Conservation (phyloP, 2,888 invertebrate genomes). For the Drosophila testacea region DNA sequence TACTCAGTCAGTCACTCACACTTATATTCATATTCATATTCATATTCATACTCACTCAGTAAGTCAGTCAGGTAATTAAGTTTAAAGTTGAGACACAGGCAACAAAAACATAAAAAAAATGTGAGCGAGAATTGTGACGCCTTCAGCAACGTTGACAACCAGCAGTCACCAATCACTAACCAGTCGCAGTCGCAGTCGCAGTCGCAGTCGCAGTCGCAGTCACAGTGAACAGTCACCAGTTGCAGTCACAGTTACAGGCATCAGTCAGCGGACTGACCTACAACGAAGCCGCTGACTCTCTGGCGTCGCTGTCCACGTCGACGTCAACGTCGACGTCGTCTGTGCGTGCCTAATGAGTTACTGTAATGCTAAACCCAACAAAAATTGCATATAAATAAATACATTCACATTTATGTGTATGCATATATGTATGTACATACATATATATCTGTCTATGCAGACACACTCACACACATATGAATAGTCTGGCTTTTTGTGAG, state of each 20-base stretch:
- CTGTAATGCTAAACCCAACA: conserved; percentile 67
- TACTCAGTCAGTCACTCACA: conserved; percentile 1
- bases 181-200: conserved; percentile 23
- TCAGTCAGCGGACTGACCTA: conserved; percentile 61
- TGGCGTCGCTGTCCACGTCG: conserved; percentile 19
- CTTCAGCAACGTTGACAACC: conserved; percentile 38
- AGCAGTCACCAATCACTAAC: conserved; percentile 3
- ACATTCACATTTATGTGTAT: background rate
- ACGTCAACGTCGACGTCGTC: conserved; percentile 43
- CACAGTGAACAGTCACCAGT: conserved; percentile 21
- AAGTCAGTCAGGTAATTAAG: conserved; percentile 64
- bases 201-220: conserved; percentile 25
- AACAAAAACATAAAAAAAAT: conserved; percentile 33
- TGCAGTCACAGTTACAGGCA: conserved; percentile 27
- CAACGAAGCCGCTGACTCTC: conserved; percentile 49
- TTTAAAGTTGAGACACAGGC: conserved; percentile 60
- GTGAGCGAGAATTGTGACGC: conserved; percentile 53
- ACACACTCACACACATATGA: conserved; percentile 23
- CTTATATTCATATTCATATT: conserved; percentile 8
- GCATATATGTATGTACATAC: background rate
- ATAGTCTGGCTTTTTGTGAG: conserved; percentile 51
- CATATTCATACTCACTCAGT: conserved; percentile 13
- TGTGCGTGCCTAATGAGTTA: conserved; percentile 79
- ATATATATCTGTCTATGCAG: conserved; percentile 2
- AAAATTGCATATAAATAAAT: conserved; percentile 42